Conservation (phyloP, 2,797 vertebrate species). For the Dryobates pubescens region DNA sequence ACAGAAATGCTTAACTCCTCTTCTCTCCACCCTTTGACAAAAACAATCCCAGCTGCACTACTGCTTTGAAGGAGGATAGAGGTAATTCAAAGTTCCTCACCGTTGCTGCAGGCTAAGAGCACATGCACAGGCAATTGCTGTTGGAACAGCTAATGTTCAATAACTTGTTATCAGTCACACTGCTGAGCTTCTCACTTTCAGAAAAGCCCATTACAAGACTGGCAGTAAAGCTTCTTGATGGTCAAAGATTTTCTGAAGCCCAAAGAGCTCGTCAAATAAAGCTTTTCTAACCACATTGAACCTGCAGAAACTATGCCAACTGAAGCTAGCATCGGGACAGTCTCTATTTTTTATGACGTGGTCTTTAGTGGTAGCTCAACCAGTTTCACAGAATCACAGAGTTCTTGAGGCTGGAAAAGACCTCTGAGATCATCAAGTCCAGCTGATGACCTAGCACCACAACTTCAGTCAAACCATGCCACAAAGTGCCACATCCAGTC, state of each 20-base stretch:
- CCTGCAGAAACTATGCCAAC: background rate
- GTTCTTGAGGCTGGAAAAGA: no score
- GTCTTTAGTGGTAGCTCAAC: background rate
- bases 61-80: background rate
- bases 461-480: no score
- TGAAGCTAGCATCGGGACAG: background rate
- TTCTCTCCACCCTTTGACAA: background rate
- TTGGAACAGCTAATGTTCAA: constrained; percentile 15
- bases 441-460: no score
- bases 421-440: no score
- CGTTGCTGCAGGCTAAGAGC: background rate
- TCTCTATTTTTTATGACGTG: background rate
- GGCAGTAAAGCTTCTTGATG: background rate
- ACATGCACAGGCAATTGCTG: background rate
- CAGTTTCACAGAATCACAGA: background rate
- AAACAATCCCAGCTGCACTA: background rate
- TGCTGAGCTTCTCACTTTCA: background rate
- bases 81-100: background rate
- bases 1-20: background rate
- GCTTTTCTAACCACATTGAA: background rate
- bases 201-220: background rate
- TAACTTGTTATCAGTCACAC: constrained; percentile 1
- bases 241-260: background rate
- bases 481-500: no score
- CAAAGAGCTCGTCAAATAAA: background rate